Percentiles rank a stretch among this genome's conserved stretches.
These are phyloP conservation scores for Tokudaia tokunoshimensis DNA, from an alignment of 2,797 vertebrate species.

Conservation along the genomic window DNA sequence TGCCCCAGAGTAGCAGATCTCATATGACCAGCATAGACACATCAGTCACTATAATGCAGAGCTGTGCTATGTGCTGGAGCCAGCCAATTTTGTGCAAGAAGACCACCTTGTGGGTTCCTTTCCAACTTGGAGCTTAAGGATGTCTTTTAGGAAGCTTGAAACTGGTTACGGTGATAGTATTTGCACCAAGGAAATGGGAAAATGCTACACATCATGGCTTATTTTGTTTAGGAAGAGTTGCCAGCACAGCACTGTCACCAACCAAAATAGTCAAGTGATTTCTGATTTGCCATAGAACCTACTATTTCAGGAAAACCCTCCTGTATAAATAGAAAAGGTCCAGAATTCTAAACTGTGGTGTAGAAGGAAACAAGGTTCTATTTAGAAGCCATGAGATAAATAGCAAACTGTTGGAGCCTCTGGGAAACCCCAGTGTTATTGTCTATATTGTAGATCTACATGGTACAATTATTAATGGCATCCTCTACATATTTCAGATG, in stretches of 20 bases:
- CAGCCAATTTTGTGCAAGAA: accelerated
- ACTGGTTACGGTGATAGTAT: neutral
- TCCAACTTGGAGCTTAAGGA: neutral
- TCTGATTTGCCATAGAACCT: neutral
- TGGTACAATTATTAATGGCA: neutral
- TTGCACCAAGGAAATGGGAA: neutral
- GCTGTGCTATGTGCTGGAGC: accelerated
- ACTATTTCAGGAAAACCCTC: neutral
- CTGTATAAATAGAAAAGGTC: neutral
- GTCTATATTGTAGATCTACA: neutral
- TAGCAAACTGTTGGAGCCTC: neutral
- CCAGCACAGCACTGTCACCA: neutral
- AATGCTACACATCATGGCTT: neutral
- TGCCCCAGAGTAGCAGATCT: neutral
- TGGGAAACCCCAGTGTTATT: neutral
- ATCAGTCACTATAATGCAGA: neutral
- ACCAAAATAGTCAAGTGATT: neutral
- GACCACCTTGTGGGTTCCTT: neutral
- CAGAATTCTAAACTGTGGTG: neutral
- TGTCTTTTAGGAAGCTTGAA: neutral
- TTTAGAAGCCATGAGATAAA: neutral
- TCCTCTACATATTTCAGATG: neutral
- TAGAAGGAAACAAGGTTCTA: neutral
- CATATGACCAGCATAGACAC: neutral
- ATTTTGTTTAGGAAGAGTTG: constrained; percentile 25